Percentiles rank a stretch among this genome's conserved stretches.
Evolutionary conservation across 2,113 vertebrate genomes (phyloP).

Genomic region (western clawed frog (Xenopus tropicalis)): DNA sequence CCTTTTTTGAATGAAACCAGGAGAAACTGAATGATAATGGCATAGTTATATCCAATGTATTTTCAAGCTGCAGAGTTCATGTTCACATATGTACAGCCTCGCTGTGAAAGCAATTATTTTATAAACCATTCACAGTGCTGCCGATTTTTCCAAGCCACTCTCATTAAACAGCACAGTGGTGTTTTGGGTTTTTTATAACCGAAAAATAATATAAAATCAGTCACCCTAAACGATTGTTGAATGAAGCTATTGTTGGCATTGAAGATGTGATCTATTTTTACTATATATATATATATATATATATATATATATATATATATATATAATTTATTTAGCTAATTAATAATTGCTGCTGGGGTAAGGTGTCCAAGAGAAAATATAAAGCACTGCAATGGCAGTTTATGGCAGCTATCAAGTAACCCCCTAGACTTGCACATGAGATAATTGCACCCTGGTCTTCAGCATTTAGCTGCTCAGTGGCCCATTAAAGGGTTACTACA

Average conservation of each 20-base stretch:
- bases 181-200: too few species aligned
- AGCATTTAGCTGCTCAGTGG: background rate
- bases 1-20: too few species aligned
- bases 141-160: background rate
- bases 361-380: constrained; percentile 1
- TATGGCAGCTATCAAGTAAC: background rate
- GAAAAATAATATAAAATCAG: background rate
- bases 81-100: too few species aligned
- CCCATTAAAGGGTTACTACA: background rate
- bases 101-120: too few species aligned
- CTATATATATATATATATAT: too few species aligned
- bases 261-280: background rate
- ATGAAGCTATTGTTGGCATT: background rate
- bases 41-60: too few species aligned
- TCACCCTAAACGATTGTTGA: background rate
- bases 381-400: background rate
- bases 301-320: background rate
- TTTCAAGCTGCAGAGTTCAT: too few species aligned
- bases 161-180: background rate
- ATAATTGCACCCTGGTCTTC: constrained; percentile 19
- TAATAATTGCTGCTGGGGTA: constrained; percentile 6
- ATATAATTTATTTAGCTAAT: constrained; percentile 11
- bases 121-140: too few species aligned
- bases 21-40: too few species aligned
- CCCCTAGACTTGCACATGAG: background rate